A percentile compares a stretch with the other conserved stretches of the same genome.
Conservation (phyloP, 2,888 invertebrate species). For the Biston betularia region DNA sequence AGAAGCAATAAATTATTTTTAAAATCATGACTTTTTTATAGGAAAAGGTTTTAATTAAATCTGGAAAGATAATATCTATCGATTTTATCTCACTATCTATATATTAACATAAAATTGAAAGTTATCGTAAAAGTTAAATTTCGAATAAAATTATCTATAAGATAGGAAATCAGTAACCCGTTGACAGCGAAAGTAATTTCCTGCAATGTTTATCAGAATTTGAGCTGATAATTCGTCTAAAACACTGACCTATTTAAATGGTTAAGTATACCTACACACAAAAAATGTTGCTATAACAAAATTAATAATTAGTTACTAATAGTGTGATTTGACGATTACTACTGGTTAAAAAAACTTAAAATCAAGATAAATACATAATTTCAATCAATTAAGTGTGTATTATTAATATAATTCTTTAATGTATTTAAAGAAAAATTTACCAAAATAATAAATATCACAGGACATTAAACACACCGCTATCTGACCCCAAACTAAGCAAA, state of each 20-base stretch:
- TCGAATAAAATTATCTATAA: conserved; percentile 26
- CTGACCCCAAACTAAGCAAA: too few species aligned
- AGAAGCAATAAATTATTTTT: conserved; percentile 16
- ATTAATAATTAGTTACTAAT: too few species aligned
- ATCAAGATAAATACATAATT: too few species aligned
- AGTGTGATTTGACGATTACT: too few species aligned
- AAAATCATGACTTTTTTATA: conserved; percentile 15
- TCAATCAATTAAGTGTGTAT: too few species aligned
- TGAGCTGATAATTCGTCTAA: neutral
- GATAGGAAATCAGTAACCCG: conserved; percentile 22
- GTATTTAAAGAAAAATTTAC: too few species aligned
- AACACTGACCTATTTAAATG: neutral
- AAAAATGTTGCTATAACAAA: too few species aligned
- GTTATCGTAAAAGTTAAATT: conserved; percentile 20
- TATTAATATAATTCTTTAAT: too few species aligned
- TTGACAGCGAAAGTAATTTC: conserved; percentile 27
- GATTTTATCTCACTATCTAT: conserved; percentile 28
- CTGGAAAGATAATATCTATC: conserved; percentile 27
- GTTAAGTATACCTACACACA: neutral
- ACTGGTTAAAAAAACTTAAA: too few species aligned
- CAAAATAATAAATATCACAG: too few species aligned
- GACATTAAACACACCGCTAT: too few species aligned
- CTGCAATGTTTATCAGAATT: conserved; percentile 4
- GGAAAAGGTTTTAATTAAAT: conserved; percentile 24
- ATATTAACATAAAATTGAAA: conserved; percentile 36